Percentiles rank a stretch among this genome's conserved stretches.
Evolutionary conservation across 1,140 invertebrate species (phyloP).

Genomic region (Tetranychus urticae): DNA sequence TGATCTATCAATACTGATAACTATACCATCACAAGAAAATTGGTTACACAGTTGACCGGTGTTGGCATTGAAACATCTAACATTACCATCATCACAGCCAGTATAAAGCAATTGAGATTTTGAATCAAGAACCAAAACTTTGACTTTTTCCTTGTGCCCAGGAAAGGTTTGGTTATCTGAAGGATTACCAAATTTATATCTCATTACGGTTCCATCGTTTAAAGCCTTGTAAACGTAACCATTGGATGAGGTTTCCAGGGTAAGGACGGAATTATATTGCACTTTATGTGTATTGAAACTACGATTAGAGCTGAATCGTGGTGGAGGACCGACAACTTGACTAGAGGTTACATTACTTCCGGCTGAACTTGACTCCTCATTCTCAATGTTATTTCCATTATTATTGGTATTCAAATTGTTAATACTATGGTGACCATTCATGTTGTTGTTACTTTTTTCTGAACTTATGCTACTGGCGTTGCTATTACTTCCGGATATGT

Average conservation of each 20-base stretch:
- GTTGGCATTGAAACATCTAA: not conserved
- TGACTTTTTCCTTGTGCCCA: slow-evolving; percentile 2
- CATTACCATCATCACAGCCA: slow-evolving; percentile 1
- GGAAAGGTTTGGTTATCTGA: not conserved
- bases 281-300: not conserved
- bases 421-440: not conserved
- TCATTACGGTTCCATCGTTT: not conserved
- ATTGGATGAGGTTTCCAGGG: not conserved
- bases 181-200: not conserved
- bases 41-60: not conserved
- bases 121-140: not conserved
- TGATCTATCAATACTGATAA: not conserved
- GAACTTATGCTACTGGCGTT: not conserved
- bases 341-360: not conserved
- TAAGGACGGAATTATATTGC: slow-evolving; percentile 3
- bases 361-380: not conserved
- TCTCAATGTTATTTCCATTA: not conserved
- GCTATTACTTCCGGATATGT: no score
- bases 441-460: not conserved
- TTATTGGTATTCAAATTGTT: not conserved
- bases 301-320: not conserved
- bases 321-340: not conserved
- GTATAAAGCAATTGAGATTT: slow-evolving; percentile 1
- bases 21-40: not conserved
- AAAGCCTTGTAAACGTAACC: slow-evolving; percentile 1